A percentile compares a stretch with the other conserved stretches of the same genome.
Evolutionary conservation across 2,888 invertebrate species (phyloP).

Genomic region (Brenthis daphne): DNA sequence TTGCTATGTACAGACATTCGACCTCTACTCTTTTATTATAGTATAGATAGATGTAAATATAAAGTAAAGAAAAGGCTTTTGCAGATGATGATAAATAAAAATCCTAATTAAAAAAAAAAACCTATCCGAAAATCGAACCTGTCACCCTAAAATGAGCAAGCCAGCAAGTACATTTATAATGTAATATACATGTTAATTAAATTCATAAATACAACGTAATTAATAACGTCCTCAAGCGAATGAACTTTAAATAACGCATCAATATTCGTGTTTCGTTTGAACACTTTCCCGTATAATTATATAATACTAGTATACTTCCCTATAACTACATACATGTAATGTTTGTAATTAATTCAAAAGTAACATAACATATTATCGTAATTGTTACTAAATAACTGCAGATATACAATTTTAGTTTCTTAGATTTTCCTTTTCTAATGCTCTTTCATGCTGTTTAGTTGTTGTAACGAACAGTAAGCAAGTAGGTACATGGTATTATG

Average conservation of each 20-base stretch:
- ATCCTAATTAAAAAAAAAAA: too few species aligned
- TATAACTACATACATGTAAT: slow-evolving; percentile 14
- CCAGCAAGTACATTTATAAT: neutral
- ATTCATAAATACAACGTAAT: slow-evolving; percentile 10
- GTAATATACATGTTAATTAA: slow-evolving; percentile 3
- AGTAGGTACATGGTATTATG: too few species aligned
- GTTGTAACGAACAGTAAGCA: too few species aligned
- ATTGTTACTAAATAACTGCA: too few species aligned
- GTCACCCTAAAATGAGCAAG: neutral
- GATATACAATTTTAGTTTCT: too few species aligned
- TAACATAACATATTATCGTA: neutral
- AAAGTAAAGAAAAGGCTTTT: too few species aligned
- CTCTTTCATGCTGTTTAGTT: too few species aligned
- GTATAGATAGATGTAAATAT: too few species aligned
- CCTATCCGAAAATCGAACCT: neutral
- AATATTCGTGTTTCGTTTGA: slow-evolving; percentile 28
- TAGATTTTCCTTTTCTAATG: too few species aligned
- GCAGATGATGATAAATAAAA: too few species aligned
- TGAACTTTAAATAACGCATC: slow-evolving; percentile 13
- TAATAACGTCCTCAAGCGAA: slow-evolving; percentile 24
- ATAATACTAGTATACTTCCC: slow-evolving; percentile 22
- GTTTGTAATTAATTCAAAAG: slow-evolving; percentile 11
- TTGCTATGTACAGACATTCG: too few species aligned
- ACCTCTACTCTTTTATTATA: too few species aligned
- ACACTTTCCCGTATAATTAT: slow-evolving; percentile 28